These are phyloP conservation scores for Amphiprion ocellaris DNA, from an alignment of 2,113 vertebrate species.

Conservation along the genomic window DNA sequence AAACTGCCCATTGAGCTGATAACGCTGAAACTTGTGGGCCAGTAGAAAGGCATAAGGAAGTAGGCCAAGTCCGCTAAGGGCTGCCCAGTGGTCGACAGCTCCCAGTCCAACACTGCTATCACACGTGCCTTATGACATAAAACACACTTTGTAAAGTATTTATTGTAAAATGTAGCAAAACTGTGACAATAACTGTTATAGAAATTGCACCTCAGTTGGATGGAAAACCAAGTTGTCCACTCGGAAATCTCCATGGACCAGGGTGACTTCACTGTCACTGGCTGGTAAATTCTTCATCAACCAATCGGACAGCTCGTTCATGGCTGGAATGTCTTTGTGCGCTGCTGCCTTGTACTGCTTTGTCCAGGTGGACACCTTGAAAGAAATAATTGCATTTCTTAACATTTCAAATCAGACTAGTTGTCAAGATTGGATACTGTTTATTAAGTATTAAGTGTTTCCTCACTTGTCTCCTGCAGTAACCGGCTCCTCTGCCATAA, in stretches of 20 bases:
- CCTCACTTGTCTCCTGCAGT: slow-evolving; percentile 92
- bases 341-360: slow-evolving; percentile 90
- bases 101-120: slow-evolving; percentile 94
- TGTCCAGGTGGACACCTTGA: slow-evolving; percentile 93
- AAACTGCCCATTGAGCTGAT: slow-evolving; percentile 73
- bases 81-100: slow-evolving; percentile 94
- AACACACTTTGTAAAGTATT: slow-evolving; percentile 2
- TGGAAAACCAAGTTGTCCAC: slow-evolving; percentile 95
- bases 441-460: background rate
- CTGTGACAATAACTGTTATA: background rate
- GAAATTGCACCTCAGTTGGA: slow-evolving; percentile 87
- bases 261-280: slow-evolving; percentile 85
- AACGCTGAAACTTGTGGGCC: slow-evolving; percentile 76
- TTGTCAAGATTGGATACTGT: too few relatives aligned
- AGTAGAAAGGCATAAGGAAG: slow-evolving; percentile 84
- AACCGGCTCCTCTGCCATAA: slow-evolving; percentile 89
- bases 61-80: slow-evolving; percentile 91
- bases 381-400: background rate
- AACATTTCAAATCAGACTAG: background rate
- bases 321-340: slow-evolving; percentile 87
- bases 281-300: slow-evolving; percentile 88
- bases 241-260: slow-evolving; percentile 94
- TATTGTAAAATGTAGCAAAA: background rate
- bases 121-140: slow-evolving; percentile 86
- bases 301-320: slow-evolving; percentile 91